Evolutionary conservation across 37 sponge, comb jelly and placozoan genomes (phyloP), one percentile per base, ranked within the genome.

Genomic region (Aplysina aerophoba): DNA sequence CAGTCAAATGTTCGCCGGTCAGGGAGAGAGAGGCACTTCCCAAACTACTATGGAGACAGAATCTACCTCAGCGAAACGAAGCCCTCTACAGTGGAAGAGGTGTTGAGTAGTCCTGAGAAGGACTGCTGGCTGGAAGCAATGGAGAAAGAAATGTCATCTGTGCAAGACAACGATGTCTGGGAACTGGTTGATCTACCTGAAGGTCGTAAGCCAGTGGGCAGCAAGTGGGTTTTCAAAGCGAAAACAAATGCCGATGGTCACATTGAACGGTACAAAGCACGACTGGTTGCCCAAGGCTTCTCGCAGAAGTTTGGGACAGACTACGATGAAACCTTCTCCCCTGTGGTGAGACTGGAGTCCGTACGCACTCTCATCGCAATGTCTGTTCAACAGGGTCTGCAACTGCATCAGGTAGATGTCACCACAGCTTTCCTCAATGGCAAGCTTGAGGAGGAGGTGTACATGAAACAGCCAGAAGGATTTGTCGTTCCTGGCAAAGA

Each of bases 401-500:
- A 86, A 33, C 61, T 92, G 35, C 92, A 92, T 83, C 92, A 92
- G 55, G 53, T 92, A 59, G 87, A 91, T 79, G 74, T 81, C 21
- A 82, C 83, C n/a, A 79, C 88, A 53, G 92, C 88, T 27, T 87
- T 87, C 73, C 75, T 87, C 25, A 87, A 91, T 79, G 81, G 88
- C 11, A 60, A 87, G 3, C 61, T 91, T 6, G 65, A 84, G 39
- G 88, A 91, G 67, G 90, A 82, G 50, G 83, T 92, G 24, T 92
- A 81, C 79, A 92, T 84, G 91, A 87, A 72, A 37, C 88, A 91
- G 61, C 92, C 87, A 14, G 87, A 91, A 81, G 83, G 91, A 83
- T 91, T 87, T 84, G 74, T 66, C n/a, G 65, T 19, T 28, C 60
- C 87, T 19, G 88, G 87, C 25, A 57, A 92, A 68, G 88, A 92